Conservation (phyloP, 2,797 vertebrate genomes). For the Sparidentex hasta region DNA sequence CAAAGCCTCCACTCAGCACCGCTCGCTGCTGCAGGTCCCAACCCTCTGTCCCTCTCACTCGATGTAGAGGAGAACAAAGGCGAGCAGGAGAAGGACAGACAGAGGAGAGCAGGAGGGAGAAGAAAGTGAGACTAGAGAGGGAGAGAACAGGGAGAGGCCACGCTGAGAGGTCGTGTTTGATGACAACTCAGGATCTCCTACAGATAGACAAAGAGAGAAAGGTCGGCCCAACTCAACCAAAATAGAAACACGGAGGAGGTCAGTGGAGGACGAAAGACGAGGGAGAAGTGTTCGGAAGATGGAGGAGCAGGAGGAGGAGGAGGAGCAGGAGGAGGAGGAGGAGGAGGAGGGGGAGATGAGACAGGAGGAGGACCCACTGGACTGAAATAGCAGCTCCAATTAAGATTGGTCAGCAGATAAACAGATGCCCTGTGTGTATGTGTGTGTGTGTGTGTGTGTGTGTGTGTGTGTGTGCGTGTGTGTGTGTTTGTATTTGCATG, state of each 20-base stretch:
- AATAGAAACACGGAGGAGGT: conserved; percentile 61
- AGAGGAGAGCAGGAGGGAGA: conserved; percentile 62
- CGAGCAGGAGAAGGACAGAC: conserved; percentile 66
- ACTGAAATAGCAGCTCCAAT: conserved; percentile 74
- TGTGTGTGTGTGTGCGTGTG: conserved; percentile 1
- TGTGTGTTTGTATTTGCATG: too few species aligned
- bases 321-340: conserved; percentile 9
- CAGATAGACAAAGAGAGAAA: conserved; percentile 68
- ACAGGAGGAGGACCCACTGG: conserved; percentile 49
- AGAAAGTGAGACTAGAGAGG: conserved; percentile 61
- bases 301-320: conserved; percentile 30
- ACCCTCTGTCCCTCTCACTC: conserved; percentile 71
- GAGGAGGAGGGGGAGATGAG: conserved; percentile 28
- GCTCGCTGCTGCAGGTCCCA: conserved; percentile 72
- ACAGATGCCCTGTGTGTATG: conserved; percentile 42
- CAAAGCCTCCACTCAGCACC: conserved; percentile 76
- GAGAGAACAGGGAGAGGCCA: conserved; percentile 51
- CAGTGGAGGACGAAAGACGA: conserved; percentile 64
- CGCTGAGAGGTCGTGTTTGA: conserved; percentile 78
- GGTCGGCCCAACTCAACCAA: conserved; percentile 64
- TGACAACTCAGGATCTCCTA: conserved; percentile 70
- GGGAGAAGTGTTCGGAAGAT: conserved; percentile 34
- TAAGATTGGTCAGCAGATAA: conserved; percentile 82
- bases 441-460: conserved; percentile 16
- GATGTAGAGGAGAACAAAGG: conserved; percentile 77